These are phyloP conservation scores for Cliona cf. orientalis DNA, from an alignment of 37 sponge, comb jelly and placozoan species.

Conservation along the genomic window DNA sequence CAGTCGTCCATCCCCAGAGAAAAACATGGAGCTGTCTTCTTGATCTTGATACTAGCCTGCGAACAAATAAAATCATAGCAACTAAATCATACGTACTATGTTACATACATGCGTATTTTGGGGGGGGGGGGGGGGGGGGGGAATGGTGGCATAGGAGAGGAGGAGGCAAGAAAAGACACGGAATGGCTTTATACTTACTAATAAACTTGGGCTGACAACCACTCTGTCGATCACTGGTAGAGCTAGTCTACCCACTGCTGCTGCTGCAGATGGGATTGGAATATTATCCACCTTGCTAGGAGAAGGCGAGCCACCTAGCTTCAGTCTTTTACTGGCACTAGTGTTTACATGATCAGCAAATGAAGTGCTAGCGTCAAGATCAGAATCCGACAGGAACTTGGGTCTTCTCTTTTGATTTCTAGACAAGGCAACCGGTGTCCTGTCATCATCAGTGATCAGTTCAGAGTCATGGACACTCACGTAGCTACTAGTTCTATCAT, in stretches of 20 bases:
- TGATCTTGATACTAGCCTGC: slow-evolving; percentile 22
- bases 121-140: too few relatives aligned
- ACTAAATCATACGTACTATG: background rate
- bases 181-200: slow-evolving; percentile 31
- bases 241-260: too few relatives aligned
- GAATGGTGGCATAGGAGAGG: too few relatives aligned
- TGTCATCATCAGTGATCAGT: background rate
- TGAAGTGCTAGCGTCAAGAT: background rate
- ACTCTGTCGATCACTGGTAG: too few relatives aligned
- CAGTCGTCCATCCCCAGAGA: slow-evolving; percentile 78
- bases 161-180: too few relatives aligned
- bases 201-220: slow-evolving; percentile 41
- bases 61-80: too few relatives aligned
- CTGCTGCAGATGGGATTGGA: too few relatives aligned
- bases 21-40: slow-evolving; percentile 33
- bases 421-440: too few relatives aligned
- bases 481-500: background rate
- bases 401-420: background rate
- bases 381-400: background rate
- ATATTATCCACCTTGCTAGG: too few relatives aligned
- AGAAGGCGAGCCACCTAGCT: too few relatives aligned
- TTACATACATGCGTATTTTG: background rate
- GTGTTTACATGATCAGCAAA: background rate
- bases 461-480: background rate
- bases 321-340: too few relatives aligned